Evolutionary conservation across 64 coral and sea anemone genomes (phyloP), one percentile per base, ranked within the genome.

Genomic region (Actinia tenebrosa): DNA sequence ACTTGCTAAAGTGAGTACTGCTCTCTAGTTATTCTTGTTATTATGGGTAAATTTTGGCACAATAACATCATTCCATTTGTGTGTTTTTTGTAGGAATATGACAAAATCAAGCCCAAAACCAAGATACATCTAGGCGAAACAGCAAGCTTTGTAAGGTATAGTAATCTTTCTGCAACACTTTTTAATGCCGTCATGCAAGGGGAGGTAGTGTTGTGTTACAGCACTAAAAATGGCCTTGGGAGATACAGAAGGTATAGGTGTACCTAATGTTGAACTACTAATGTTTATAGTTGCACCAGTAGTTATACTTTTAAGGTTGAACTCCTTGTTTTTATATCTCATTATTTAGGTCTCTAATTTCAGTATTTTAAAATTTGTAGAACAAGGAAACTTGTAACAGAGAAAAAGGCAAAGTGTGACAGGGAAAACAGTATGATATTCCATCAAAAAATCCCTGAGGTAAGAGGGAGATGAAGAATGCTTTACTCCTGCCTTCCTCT

Each of bases 101-200:
- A 95, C 78, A 95, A 95, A 89, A 89, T 92, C 64, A 95, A 95
- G 52, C 94, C 94, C 3, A 95, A 92, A 86, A 84, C 94, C 22
- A 95, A 95, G 89, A 64, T 92, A 16, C 63, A 89, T 86, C 88
- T 95, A 27, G 87, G 81, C 27, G 90, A 95, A 89, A 83, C 61
- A 42, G 6, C 69, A 30, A 42, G 27, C 11, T 75, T 75, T 15
- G 69, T 75, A 7, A 75, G 69, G 69, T 75, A 42, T 11, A 42
- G 37, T 10, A 10, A 13, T 25, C 5, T 71, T 11, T 71, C 7
- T 27, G 6, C 7, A 55, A 11, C 53, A 55, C 11, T 55, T 37
- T 37, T 37, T 37, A 37, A 37, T 37, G 30, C 0, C 30, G 1
- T 37, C 30, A 37, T 37, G 30, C 30, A 37, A 11, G 11, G 53